Conservation (phyloP, 2,888 invertebrate species). For the Chalcis sispes region DNA sequence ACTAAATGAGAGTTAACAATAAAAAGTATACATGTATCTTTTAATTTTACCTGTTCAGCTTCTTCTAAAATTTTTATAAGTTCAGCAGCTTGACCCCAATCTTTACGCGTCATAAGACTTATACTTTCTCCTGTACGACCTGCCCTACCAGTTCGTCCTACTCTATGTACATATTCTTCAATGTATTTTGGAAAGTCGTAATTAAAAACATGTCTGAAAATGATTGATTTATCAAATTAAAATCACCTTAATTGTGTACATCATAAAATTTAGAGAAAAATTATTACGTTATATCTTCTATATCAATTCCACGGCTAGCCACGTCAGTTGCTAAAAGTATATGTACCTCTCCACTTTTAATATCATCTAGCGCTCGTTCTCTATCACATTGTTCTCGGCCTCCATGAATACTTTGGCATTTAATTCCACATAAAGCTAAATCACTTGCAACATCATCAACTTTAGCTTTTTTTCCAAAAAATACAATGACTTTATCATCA, state of each 20-base stretch:
- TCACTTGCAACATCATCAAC: slow-evolving; percentile 92
- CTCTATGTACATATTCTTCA: slow-evolving; percentile 96
- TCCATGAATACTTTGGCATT: slow-evolving; percentile 91
- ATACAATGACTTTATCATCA: slow-evolving; percentile 91
- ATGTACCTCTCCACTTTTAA: slow-evolving; percentile 86
- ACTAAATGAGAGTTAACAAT: slow-evolving; percentile 6
- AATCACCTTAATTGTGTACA: too few relatives aligned
- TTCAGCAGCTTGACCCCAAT: slow-evolving; percentile 89
- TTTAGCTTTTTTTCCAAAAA: slow-evolving; percentile 90
- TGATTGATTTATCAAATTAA: neutral
- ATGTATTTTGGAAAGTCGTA: slow-evolving; percentile 95
- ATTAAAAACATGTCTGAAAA: slow-evolving; percentile 88
- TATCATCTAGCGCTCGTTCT: slow-evolving; percentile 89
- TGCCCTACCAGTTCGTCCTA: slow-evolving; percentile 96
- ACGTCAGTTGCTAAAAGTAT: slow-evolving; percentile 97
- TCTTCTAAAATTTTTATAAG: slow-evolving; percentile 92
- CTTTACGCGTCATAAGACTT: slow-evolving; percentile 86
- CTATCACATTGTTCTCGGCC: slow-evolving; percentile 89
- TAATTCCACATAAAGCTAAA: slow-evolving; percentile 82
- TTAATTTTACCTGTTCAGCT: slow-evolving; percentile 81
- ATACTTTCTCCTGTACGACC: slow-evolving; percentile 90
- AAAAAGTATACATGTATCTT: slow-evolving; percentile 29
- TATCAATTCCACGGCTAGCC: slow-evolving; percentile 95
- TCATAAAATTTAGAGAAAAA: slow-evolving; percentile 5
- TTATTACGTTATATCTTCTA: slow-evolving; percentile 86